Percentiles rank a stretch among this genome's conserved stretches.
phyloP scores from a whole-genome alignment of 1,140 invertebrate genomes.

The Tenebrio molitor region DNA sequence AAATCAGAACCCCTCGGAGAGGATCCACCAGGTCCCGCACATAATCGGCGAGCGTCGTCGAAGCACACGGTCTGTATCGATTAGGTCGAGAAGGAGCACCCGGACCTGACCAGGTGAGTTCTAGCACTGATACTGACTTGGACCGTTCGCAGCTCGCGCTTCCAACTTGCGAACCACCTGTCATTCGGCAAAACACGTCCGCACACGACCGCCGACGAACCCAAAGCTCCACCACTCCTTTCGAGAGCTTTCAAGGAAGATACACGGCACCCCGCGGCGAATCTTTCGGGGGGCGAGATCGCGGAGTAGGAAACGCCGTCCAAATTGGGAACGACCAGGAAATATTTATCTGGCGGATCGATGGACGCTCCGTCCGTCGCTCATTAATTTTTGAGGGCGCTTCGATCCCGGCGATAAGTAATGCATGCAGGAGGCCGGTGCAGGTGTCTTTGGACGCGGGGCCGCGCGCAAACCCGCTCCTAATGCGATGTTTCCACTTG shows the following conservation, averaged over 20 bases:
- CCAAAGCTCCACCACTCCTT: conserved; percentile 6
- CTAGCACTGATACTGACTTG: conserved; percentile 39
- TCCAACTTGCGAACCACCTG: conserved; percentile 41
- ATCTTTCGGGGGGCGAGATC: too few species aligned
- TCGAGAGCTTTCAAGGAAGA: conserved; percentile 17
- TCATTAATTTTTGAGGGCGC: too few species aligned
- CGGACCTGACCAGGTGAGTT: conserved; percentile 37
- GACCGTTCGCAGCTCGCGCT: conserved; percentile 18
- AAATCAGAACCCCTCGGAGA: too few species aligned
- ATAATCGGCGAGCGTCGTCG: too few species aligned
- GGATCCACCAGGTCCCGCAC: too few species aligned
- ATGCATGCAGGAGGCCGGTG: too few species aligned
- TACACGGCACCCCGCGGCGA: not conserved
- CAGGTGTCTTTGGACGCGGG: too few species aligned
- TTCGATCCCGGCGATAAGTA: too few species aligned
- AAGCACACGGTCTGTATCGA: conserved; percentile 38
- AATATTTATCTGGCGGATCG: too few species aligned
- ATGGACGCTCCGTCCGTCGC: too few species aligned
- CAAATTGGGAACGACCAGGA: too few species aligned
- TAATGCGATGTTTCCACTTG: conserved; percentile 36
- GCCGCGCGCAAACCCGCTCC: conserved; percentile 27
- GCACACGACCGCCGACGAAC: conserved; percentile 18
- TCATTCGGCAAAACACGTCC: conserved; percentile 39
- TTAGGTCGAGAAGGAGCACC: conserved; percentile 31
- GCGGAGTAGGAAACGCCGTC: too few species aligned